Evolutionary conservation across 2,888 invertebrate genomes (phyloP).

Genomic region (Trissolcus brochymenae): DNA sequence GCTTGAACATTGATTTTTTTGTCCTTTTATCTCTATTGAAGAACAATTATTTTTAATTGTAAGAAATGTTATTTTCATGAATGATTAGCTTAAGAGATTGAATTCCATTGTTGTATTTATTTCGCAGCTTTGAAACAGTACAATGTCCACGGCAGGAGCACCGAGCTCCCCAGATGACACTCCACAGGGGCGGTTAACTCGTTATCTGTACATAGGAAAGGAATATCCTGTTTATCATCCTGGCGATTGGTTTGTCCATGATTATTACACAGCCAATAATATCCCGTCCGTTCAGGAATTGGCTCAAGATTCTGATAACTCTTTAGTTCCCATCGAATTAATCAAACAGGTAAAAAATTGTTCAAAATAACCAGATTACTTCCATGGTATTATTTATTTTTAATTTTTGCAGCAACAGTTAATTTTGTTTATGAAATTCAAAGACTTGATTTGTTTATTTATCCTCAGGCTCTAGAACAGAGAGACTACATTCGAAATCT

Average conservation of each 20-base stretch:
- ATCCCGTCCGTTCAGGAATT: conserved; percentile 74
- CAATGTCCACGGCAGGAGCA: conserved; percentile 46
- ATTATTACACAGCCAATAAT: conserved; percentile 77
- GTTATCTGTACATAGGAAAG: conserved; percentile 79
- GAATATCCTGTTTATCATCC: conserved; percentile 79
- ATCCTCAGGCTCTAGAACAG: conserved; percentile 33
- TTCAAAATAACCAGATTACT: too few relatives aligned
- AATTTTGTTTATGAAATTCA: neutral
- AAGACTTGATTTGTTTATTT: neutral
- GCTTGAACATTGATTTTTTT: too few relatives aligned
- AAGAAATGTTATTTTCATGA: too few relatives aligned
- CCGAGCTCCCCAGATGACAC: conserved; percentile 36
- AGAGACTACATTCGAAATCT: conserved; percentile 77
- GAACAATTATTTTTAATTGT: too few relatives aligned
- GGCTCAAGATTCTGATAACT: conserved; percentile 63
- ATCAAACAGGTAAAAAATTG: conserved; percentile 66
- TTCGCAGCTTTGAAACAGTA: conserved; percentile 36
- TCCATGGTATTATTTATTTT: too few relatives aligned
- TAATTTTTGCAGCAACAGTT: neutral
- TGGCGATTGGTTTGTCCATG: conserved; percentile 78
- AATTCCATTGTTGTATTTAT: too few relatives aligned
- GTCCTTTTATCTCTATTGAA: too few relatives aligned
- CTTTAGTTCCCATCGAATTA: conserved; percentile 64
- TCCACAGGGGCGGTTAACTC: conserved; percentile 74
- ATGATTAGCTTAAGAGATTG: too few relatives aligned